phyloP scores from a whole-genome alignment of 2,888 invertebrate species.

The Hanleya hanleyi region DNA sequence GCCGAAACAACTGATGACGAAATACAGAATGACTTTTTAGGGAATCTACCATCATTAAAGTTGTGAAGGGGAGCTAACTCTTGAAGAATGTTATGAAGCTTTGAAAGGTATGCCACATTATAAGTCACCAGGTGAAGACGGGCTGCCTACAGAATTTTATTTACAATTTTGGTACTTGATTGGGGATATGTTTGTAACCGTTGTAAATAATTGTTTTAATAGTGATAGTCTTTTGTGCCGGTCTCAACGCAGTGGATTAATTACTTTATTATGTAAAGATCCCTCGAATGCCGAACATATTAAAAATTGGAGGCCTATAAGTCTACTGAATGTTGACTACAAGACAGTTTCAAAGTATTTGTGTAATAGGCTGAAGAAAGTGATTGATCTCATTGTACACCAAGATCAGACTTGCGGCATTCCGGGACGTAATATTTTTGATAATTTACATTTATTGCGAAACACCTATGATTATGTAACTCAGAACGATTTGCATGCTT shows the following conservation, averaged over 20 bases:
- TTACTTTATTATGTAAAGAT: slow-evolving; percentile 43
- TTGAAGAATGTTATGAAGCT: not conserved
- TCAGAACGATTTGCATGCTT: slow-evolving; percentile 33
- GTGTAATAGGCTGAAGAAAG: slow-evolving; percentile 28
- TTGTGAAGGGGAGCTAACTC: not conserved
- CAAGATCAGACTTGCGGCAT: slow-evolving; percentile 43
- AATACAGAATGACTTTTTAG: not conserved
- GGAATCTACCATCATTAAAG: not conserved
- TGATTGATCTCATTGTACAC: slow-evolving; percentile 33
- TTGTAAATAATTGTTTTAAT: slow-evolving; percentile 22
- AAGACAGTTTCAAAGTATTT: slow-evolving; percentile 44
- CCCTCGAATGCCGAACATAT: slow-evolving; percentile 24
- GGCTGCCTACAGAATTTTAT: not conserved
- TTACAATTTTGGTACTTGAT: not conserved
- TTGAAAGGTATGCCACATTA: not conserved
- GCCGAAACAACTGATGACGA: not conserved
- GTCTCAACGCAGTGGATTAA: slow-evolving; percentile 21
- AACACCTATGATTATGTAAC: slow-evolving; percentile 39
- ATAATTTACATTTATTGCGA: slow-evolving; percentile 39
- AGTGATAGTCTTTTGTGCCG: slow-evolving; percentile 18
- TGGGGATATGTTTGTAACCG: not conserved
- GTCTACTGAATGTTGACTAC: slow-evolving; percentile 41
- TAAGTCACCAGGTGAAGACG: not conserved
- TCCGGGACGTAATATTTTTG: slow-evolving; percentile 41
- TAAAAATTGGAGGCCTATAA: slow-evolving; percentile 45